A percentile compares a stretch with the other conserved stretches of the same genome.
Evolutionary conservation across 2,888 invertebrate species (phyloP).

Genomic region (Microctonus aethiopoides): DNA sequence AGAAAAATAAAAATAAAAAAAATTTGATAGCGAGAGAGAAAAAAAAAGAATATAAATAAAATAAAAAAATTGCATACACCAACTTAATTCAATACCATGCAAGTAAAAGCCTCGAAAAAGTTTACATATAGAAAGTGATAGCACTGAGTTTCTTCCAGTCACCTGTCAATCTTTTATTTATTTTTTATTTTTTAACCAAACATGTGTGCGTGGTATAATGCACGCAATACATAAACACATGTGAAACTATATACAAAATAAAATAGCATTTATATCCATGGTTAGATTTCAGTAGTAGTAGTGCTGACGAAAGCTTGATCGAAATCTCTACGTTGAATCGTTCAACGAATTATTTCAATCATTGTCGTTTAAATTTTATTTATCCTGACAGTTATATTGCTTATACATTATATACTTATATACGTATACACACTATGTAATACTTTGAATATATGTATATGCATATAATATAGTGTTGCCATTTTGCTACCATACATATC

Average conservation of each 20-base stretch:
- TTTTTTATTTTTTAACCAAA: constrained; percentile 8
- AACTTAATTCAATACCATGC: constrained; percentile 36
- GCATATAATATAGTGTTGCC: neutral
- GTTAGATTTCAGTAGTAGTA: too few relatives aligned
- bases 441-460: too few relatives aligned
- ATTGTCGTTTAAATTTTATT: constrained; percentile 11
- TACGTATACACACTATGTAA: too few relatives aligned
- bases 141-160: constrained; percentile 44
- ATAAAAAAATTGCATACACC: neutral
- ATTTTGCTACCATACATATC: neutral
- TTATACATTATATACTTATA: too few relatives aligned
- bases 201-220: neutral
- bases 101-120: constrained; percentile 37
- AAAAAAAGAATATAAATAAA: neutral
- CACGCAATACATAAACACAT: neutral
- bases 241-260: neutral
- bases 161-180: constrained; percentile 41
- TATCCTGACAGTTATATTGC: neutral
- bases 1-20: neutral
- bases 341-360: constrained; percentile 10
- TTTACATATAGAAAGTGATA: constrained; percentile 49
- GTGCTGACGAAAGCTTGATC: constrained; percentile 33
- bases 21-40: neutral
- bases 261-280: neutral
- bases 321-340: constrained; percentile 12